Conservation (phyloP, 2,888 invertebrate genomes). For the Campoplex nolae region DNA sequence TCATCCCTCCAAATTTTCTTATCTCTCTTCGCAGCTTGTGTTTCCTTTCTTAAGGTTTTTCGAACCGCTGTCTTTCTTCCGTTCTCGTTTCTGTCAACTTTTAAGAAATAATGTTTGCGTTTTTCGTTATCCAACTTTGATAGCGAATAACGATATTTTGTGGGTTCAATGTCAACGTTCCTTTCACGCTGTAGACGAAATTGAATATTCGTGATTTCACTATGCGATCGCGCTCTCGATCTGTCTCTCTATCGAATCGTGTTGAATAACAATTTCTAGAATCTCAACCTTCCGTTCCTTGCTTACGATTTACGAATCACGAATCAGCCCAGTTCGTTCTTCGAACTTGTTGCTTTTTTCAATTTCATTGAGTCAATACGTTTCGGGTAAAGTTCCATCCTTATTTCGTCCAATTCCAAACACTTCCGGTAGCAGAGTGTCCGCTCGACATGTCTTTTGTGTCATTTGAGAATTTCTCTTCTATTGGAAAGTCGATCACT, state of each 20-base stretch:
- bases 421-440: slow-evolving; percentile 4
- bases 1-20: slow-evolving; percentile 41
- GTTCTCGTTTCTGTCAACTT: not conserved
- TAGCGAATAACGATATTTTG: not conserved
- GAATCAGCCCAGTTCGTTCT: not conserved
- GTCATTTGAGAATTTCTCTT: not conserved
- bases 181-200: not conserved
- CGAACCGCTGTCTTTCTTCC: not conserved
- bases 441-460: not conserved
- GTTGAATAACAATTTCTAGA: too few relatives aligned
- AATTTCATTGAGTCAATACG: not conserved
- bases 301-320: not conserved
- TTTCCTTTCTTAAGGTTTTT: slow-evolving; percentile 1
- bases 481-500: slow-evolving; percentile 17
- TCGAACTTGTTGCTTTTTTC: not conserved
- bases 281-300: not conserved
- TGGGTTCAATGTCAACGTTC: not conserved
- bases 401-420: not conserved
- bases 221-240: not conserved
- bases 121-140: not conserved
- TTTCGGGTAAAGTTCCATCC: not conserved
- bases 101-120: not conserved
- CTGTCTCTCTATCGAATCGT: too few relatives aligned
- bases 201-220: not conserved
- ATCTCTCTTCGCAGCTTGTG: not conserved